A percentile compares a stretch with the other conserved stretches of the same genome.
Conservation (phyloP, 2,888 invertebrate genomes). For the Bombylius discolor region DNA sequence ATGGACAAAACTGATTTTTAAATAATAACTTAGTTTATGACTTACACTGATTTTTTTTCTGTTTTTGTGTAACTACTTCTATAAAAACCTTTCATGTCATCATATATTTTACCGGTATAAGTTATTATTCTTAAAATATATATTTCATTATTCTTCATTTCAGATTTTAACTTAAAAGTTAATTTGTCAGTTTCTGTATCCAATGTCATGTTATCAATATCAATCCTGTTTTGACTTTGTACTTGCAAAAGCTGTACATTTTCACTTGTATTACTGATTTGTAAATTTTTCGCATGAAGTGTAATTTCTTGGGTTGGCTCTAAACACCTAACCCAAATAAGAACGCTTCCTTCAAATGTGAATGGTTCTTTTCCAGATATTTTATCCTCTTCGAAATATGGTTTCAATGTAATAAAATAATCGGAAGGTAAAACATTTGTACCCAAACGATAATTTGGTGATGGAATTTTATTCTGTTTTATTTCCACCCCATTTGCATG, state of each 20-base stretch:
- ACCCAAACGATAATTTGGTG: constrained; percentile 23
- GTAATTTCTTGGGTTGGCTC: constrained; percentile 34
- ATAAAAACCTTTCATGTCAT: constrained; percentile 42
- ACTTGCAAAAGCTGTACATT: background rate
- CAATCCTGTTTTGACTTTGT: constrained; percentile 7
- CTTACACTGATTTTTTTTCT: constrained; percentile 17
- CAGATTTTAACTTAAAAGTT: constrained; percentile 30
- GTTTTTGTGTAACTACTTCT: constrained; percentile 32
- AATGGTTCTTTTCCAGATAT: constrained; percentile 18
- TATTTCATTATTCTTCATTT: constrained; percentile 24
- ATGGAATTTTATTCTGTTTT: background rate
- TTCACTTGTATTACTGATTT: constrained; percentile 13
- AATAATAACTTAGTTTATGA: constrained; percentile 8
- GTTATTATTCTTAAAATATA: constrained; percentile 37
- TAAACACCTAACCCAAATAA: constrained; percentile 38
- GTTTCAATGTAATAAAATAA: constrained; percentile 43
- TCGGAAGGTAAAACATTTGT: constrained; percentile 38
- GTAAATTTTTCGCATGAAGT: constrained; percentile 40
- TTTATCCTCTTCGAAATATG: constrained; percentile 37
- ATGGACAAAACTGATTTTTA: too few relatives aligned
- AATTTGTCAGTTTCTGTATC: constrained; percentile 34
- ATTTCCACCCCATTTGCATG: background rate
- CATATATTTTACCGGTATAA: constrained; percentile 40
- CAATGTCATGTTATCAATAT: constrained; percentile 9
- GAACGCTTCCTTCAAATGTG: constrained; percentile 30